phyloP scores from a whole-genome alignment of 2,113 vertebrate genomes.

The Columba janthina region DNA sequence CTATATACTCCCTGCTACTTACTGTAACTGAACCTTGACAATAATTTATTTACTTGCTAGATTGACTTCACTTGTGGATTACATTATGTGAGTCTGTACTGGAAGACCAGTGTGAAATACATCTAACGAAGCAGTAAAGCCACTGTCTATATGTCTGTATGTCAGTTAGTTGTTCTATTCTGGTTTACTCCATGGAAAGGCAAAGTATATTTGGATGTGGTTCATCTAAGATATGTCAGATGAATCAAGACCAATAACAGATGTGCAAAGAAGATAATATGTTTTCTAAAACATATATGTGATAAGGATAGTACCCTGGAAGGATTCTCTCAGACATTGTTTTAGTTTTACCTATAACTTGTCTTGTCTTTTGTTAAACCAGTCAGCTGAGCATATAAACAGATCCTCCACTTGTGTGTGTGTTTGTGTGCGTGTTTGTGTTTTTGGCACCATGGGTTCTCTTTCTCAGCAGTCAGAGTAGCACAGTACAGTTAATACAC shows the following conservation, averaged over 20 bases:
- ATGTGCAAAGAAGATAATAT: neutral
- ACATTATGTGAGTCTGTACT: neutral
- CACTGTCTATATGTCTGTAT: neutral
- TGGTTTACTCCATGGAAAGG: neutral
- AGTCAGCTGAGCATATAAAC: neutral
- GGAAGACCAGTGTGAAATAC: neutral
- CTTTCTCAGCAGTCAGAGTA: neutral
- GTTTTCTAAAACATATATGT: neutral
- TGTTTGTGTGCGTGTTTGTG: no score
- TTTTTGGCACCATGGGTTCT: neutral
- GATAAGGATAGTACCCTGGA: neutral
- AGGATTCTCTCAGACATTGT: neutral
- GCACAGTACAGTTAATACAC: neutral
- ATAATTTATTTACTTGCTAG: neutral
- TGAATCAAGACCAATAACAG: neutral
- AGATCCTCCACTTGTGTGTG: neutral
- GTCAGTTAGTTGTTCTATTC: neutral
- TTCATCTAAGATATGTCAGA: neutral
- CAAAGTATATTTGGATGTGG: neutral
- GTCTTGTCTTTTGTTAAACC: neutral
- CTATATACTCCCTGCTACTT: neutral
- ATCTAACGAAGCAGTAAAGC: neutral
- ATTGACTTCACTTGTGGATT: neutral
- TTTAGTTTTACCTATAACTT: neutral
- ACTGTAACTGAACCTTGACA: neutral